Conservation (phyloP, 1,140 invertebrate genomes). For the Steinernema feltiae region DNA sequence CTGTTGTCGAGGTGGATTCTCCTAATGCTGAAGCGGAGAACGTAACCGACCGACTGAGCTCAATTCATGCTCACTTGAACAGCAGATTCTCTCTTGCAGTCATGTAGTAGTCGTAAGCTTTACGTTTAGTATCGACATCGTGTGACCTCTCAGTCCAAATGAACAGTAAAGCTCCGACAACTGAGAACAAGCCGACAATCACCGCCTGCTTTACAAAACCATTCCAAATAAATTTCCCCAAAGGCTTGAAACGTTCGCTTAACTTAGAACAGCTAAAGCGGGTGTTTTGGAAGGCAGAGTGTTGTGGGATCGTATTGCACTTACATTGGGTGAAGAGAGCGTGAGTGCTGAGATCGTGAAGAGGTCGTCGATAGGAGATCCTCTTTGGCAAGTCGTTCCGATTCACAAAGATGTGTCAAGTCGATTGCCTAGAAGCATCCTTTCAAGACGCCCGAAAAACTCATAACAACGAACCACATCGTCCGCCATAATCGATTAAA, state of each 20-base stretch:
- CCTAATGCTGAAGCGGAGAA: neutral
- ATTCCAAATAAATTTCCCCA: neutral
- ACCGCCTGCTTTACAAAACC: neutral
- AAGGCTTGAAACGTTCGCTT: neutral
- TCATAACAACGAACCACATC: neutral
- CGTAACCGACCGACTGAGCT: neutral
- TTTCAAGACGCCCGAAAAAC: neutral
- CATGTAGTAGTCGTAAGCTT: conserved; percentile 6
- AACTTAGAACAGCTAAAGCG: neutral
- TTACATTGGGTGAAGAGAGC: neutral
- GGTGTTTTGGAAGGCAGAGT: neutral
- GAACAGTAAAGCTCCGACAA: neutral
- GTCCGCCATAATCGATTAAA: neutral
- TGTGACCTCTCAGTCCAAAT: neutral
- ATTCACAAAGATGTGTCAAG: neutral
- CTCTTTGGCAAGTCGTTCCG: neutral
- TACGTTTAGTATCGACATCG: neutral
- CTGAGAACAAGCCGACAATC: neutral
- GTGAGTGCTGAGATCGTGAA: neutral
- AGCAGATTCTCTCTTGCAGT: neutral
- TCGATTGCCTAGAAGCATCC: neutral
- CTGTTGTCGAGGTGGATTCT: neutral
- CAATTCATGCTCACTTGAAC: neutral
- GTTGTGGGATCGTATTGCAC: neutral
- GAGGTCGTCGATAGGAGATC: neutral